A percentile compares a stretch with the other conserved stretches of the same genome.
These are phyloP conservation scores for Neomorphus geoffroyi DNA, from an alignment of 2,797 vertebrate species.

Conservation along the genomic window DNA sequence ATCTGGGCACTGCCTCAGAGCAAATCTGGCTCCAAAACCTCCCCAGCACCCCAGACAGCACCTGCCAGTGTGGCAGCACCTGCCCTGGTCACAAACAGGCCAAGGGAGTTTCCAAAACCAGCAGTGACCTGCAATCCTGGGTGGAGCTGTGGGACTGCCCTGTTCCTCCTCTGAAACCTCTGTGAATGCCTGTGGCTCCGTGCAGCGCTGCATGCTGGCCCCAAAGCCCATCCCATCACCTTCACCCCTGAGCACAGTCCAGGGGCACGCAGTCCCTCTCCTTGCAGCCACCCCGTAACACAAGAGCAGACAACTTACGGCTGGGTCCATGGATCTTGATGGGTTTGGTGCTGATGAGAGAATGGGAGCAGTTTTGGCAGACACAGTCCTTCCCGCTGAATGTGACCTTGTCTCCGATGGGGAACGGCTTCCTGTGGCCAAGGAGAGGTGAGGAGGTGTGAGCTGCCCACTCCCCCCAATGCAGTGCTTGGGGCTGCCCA, in stretches of 20 bases:
- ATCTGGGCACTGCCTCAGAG: not conserved
- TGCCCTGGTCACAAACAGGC: not conserved
- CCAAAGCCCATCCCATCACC: fast-evolving
- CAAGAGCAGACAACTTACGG: conserved; percentile 82
- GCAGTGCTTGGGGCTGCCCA: fast-evolving
- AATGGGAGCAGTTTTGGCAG: conserved; percentile 94
- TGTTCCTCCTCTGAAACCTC: not conserved
- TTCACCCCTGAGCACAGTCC: fast-evolving
- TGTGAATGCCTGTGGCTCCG: fast-evolving
- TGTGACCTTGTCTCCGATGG: conserved; percentile 97
- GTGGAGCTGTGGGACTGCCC: not conserved
- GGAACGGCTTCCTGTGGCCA: conserved; percentile 90
- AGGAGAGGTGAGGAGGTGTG: not conserved
- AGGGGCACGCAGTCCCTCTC: fast-evolving
- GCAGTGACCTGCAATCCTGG: fast-evolving
- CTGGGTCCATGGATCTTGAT: conserved; percentile 98
- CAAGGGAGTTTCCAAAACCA: not conserved
- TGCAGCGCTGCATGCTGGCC: fast-evolving
- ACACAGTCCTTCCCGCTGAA: conserved; percentile 98
- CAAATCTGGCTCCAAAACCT: not conserved
- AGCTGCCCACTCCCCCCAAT: not conserved
- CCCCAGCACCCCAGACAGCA: fast-evolving
- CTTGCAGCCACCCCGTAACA: fast-evolving
- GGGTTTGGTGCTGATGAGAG: conserved; percentile 90
- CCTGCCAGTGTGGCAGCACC: not conserved